Conservation (phyloP, 64 coral and sea anemone genomes). For the Dendronephthya gigantea region DNA sequence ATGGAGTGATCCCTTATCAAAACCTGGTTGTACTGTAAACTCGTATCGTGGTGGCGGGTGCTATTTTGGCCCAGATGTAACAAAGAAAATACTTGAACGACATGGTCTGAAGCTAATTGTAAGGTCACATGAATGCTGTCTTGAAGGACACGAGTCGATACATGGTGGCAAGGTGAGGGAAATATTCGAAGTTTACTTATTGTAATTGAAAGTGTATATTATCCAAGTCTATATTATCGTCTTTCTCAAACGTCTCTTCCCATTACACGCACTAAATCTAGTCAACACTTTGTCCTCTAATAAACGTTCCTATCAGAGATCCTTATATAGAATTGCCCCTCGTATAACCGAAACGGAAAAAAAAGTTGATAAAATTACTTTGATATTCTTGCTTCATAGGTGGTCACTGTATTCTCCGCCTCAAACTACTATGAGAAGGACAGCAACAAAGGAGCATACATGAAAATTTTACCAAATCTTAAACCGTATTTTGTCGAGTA, state of each 20-base stretch:
- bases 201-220: not conserved
- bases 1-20: conserved; percentile 85
- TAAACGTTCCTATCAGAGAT: too few relatives aligned
- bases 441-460: conserved; percentile 91
- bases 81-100: conserved; percentile 57
- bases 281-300: too few relatives aligned
- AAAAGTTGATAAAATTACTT: not conserved
- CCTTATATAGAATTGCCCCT: not conserved
- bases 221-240: not conserved
- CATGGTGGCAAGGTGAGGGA: conserved; percentile 64
- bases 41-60: conserved; percentile 87
- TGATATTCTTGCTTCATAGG: conserved; percentile 8
- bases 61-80: conserved; percentile 96
- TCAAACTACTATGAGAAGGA: conserved; percentile 97
- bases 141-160: conserved; percentile 78
- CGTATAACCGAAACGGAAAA: not conserved
- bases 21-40: conserved; percentile 72
- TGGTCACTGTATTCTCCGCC: conserved; percentile 88
- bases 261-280: too few relatives aligned
- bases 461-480: conserved; percentile 74
- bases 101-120: conserved; percentile 73
- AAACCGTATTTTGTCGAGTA: conserved; percentile 94
- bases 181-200: not conserved
- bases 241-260: too few relatives aligned
- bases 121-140: conserved; percentile 86